Conservation (phyloP, 2,113 vertebrate genomes). For the Todiramphus chloris region DNA sequence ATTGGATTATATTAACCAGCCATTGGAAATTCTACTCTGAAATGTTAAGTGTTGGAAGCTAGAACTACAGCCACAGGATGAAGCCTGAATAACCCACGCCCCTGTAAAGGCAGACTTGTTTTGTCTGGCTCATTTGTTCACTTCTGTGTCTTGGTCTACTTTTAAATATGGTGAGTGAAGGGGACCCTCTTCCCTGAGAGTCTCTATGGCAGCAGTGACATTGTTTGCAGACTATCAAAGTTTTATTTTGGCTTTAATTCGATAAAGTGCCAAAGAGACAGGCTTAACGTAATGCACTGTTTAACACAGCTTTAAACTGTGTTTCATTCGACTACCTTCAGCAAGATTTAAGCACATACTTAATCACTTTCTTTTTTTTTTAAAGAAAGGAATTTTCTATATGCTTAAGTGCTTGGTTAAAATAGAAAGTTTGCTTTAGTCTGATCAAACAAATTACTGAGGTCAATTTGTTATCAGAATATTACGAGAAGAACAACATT, state of each 20-base stretch:
- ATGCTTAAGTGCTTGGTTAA: neutral
- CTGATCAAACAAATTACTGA: neutral
- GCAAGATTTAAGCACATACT: neutral
- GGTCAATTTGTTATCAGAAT: neutral
- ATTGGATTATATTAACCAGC: neutral
- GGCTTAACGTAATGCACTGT: neutral
- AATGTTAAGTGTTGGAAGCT: neutral
- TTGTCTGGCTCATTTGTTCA: neutral
- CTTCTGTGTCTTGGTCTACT: neutral
- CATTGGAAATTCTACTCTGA: neutral
- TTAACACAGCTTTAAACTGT: neutral
- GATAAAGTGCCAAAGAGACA: neutral
- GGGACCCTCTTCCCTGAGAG: neutral
- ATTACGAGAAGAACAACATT: accelerated
- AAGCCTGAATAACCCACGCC: neutral
- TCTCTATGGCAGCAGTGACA: neutral
- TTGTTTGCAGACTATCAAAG: neutral
- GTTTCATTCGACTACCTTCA: neutral
- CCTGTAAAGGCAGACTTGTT: neutral
- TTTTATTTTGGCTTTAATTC: neutral
- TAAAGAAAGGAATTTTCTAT: neutral
- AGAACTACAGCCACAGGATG: neutral
- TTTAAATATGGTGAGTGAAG: neutral
- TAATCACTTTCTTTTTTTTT: neutral
- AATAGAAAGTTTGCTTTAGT: neutral